Percentiles rank a stretch among this genome's conserved stretches.
These are phyloP conservation scores for Plagiodera versicolora DNA, from an alignment of 2,888 invertebrate genomes.

Conservation along the genomic window DNA sequence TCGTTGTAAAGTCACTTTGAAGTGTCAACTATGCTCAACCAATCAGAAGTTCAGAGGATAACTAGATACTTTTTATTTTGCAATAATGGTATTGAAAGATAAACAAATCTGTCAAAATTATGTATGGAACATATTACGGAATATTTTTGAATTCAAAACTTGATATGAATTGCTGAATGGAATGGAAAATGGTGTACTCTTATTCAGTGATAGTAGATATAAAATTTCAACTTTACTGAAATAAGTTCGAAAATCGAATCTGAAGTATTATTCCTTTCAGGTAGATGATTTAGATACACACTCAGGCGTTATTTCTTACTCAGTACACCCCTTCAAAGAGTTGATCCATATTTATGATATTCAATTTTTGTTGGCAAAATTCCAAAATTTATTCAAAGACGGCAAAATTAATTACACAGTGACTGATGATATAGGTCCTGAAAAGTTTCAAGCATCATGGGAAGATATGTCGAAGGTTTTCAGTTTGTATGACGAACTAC, in stretches of 20 bases:
- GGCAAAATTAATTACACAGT: constrained; percentile 23
- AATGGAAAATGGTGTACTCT: too few relatives aligned
- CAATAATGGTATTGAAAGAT: too few relatives aligned
- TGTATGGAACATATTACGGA: neutral
- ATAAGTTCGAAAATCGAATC: neutral
- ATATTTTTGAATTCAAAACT: neutral
- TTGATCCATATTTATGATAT: constrained; percentile 33
- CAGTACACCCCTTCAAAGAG: constrained; percentile 28
- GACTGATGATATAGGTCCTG: constrained; percentile 2
- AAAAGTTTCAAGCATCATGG: constrained; percentile 28
- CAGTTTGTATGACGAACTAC: constrained; percentile 17
- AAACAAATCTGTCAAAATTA: too few relatives aligned
- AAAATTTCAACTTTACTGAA: too few relatives aligned
- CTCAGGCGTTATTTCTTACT: constrained; percentile 24
- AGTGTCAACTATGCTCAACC: too few relatives aligned
- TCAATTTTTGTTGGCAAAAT: constrained; percentile 23
- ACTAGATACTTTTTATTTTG: too few relatives aligned
- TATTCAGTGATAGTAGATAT: too few relatives aligned
- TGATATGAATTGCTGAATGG: neutral
- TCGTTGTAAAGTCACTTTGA: too few relatives aligned
- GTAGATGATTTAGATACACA: constrained; percentile 20
- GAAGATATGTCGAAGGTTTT: constrained; percentile 22
- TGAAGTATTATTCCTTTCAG: constrained; percentile 18
- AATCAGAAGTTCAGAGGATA: too few relatives aligned
- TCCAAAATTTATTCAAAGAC: constrained; percentile 26